Evolutionary conservation across 2,888 invertebrate species (phyloP).

Genomic region (Laothoe populi): DNA sequence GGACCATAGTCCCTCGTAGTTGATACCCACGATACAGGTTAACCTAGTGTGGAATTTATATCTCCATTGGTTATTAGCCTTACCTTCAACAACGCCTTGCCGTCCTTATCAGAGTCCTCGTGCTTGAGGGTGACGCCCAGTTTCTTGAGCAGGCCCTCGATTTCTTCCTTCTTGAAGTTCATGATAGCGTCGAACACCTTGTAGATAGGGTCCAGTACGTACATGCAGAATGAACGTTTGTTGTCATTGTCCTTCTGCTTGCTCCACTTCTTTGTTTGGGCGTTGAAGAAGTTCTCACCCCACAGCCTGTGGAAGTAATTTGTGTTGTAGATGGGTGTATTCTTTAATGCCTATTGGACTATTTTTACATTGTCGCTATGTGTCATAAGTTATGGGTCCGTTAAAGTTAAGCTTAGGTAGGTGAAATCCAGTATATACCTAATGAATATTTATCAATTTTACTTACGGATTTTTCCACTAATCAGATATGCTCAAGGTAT

Average conservation of each 20-base stretch:
- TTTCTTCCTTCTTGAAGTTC: conserved; percentile 98
- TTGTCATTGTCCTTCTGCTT: conserved; percentile 95
- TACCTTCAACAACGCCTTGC: conserved; percentile 97
- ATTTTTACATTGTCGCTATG: too few relatives aligned
- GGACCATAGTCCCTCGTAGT: too few relatives aligned
- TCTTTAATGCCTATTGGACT: too few relatives aligned
- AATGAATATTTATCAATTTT: too few relatives aligned
- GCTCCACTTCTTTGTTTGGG: conserved; percentile 99
- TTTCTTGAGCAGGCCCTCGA: conserved; percentile 93
- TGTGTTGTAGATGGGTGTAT: not conserved
- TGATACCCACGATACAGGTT: too few relatives aligned
- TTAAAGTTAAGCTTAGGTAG: too few relatives aligned
- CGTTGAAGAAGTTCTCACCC: conserved; percentile 99
- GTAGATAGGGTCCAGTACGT: conserved; percentile 99
- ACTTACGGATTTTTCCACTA: too few relatives aligned
- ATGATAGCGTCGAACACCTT: conserved; percentile 93
- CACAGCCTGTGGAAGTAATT: conserved; percentile 85
- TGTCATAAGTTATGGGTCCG: too few relatives aligned
- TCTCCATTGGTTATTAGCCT: too few relatives aligned
- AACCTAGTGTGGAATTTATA: too few relatives aligned
- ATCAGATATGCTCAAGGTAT: too few relatives aligned
- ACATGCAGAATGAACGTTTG: conserved; percentile 99
- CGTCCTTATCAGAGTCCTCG: conserved; percentile 98
- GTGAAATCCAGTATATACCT: too few relatives aligned
- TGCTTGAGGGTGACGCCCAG: conserved; percentile 95